Conservation (phyloP, 1,140 invertebrate genomes). For the Drosophila gunungcola region DNA sequence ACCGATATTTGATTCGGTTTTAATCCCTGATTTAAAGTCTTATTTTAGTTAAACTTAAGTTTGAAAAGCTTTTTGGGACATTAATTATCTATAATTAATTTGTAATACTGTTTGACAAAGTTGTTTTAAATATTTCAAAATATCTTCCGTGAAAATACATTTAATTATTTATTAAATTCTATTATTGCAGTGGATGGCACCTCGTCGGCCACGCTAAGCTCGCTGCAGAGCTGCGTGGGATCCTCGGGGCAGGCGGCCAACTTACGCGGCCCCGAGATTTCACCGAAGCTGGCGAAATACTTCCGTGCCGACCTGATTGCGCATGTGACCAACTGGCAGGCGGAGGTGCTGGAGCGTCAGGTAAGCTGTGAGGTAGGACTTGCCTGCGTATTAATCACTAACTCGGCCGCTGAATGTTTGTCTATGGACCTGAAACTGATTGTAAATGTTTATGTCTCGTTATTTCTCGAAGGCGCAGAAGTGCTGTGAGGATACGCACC, state of each 20-base stretch:
- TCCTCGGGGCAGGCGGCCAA: constrained; percentile 76
- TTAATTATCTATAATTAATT: no score
- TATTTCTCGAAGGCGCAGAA: constrained; percentile 89
- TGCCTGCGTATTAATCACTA: neutral
- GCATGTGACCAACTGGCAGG: constrained; percentile 96
- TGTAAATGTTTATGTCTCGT: constrained; percentile 1
- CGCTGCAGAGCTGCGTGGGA: constrained; percentile 80
- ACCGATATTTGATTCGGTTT: no score
- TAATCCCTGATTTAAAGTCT: no score
- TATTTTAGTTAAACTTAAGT: no score
- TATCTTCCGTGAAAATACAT: no score
- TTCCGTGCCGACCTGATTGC: constrained; percentile 95
- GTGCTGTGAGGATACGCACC: constrained; percentile 93
- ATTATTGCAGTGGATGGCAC: constrained; percentile 69
- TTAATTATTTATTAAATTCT: neutral
- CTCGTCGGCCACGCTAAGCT: constrained; percentile 73
- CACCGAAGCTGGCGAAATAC: constrained; percentile 95
- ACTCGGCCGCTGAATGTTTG: neutral
- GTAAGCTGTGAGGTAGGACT: constrained; percentile 85
- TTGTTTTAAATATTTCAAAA: no score
- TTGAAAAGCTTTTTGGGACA: no score
- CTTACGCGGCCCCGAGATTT: constrained; percentile 88
- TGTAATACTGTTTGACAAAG: no score
- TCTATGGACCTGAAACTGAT: neutral
- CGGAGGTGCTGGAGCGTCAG: constrained; percentile 96